Conservation (phyloP, 2,888 invertebrate species). For the Noctua janthina region DNA sequence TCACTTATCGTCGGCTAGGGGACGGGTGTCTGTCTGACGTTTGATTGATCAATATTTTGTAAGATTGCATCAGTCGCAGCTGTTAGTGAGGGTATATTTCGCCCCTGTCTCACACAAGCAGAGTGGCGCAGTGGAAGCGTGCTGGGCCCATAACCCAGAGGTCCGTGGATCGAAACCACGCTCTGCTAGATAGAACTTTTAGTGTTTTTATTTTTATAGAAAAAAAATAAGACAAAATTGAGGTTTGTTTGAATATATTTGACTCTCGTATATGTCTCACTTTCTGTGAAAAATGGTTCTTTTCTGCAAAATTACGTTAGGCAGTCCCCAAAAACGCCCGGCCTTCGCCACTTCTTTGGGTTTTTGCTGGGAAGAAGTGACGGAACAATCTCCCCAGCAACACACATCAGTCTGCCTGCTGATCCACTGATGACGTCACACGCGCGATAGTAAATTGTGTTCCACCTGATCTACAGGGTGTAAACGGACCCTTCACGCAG, state of each 20-base stretch:
- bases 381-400: too few relatives aligned
- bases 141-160: slow-evolving; percentile 97
- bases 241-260: neutral
- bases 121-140: slow-evolving; percentile 96
- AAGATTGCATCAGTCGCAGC: slow-evolving; percentile 2
- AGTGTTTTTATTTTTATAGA: too few relatives aligned
- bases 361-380: too few relatives aligned
- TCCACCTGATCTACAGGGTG: neutral
- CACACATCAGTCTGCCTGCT: slow-evolving; percentile 64
- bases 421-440: neutral
- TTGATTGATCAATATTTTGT: neutral
- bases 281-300: neutral
- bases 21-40: too few relatives aligned
- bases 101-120: slow-evolving; percentile 78
- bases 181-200: slow-evolving; percentile 89
- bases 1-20: too few relatives aligned
- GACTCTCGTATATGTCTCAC: neutral
- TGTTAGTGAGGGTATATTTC: neutral
- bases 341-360: neutral
- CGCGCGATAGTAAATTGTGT: neutral
- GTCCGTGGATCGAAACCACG: slow-evolving; percentile 97
- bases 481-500: too few relatives aligned
- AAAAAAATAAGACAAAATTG: neutral
- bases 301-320: neutral
- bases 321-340: neutral